Evolutionary conservation across 2,888 invertebrate species (phyloP).

Genomic region (Elmis aenea): DNA sequence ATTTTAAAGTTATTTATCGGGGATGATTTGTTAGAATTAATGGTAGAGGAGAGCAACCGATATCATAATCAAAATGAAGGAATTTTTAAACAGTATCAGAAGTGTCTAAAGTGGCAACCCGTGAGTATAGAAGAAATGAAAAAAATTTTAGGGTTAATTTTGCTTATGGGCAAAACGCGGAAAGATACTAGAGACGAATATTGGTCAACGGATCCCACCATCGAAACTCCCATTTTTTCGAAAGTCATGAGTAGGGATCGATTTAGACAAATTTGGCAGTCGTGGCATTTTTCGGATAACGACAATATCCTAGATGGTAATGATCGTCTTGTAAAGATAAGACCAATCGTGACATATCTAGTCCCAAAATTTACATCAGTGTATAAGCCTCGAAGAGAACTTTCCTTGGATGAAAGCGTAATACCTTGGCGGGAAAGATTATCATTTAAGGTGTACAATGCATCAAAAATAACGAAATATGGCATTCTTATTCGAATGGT

Average conservation of each 20-base stretch:
- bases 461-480: constrained; percentile 2
- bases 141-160: constrained; percentile 5
- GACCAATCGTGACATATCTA: too few species aligned
- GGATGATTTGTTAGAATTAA: constrained; percentile 8
- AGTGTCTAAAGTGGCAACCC: constrained; percentile 12
- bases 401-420: too few species aligned
- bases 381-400: too few species aligned
- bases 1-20: constrained; percentile 4
- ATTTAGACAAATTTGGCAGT: constrained; percentile 1
- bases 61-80: constrained; percentile 7
- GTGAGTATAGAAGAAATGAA: constrained; percentile 1
- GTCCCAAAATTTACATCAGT: neutral
- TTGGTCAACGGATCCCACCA: constrained; percentile 3
- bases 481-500: constrained; percentile 1
- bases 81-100: too few species aligned
- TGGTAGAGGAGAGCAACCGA: constrained; percentile 9
- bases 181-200: constrained; percentile 5
- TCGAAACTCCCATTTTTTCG: constrained; percentile 6
- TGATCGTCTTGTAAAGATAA: too few species aligned
- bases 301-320: too few species aligned
- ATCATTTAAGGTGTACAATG: too few species aligned
- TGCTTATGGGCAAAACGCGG: constrained; percentile 3
- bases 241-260: constrained; percentile 5
- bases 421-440: too few species aligned
- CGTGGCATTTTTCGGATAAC: constrained; percentile 1